Evolutionary conservation across 2,113 vertebrate genomes (phyloP).

Genomic region (Dascyllus trimaculatus): DNA sequence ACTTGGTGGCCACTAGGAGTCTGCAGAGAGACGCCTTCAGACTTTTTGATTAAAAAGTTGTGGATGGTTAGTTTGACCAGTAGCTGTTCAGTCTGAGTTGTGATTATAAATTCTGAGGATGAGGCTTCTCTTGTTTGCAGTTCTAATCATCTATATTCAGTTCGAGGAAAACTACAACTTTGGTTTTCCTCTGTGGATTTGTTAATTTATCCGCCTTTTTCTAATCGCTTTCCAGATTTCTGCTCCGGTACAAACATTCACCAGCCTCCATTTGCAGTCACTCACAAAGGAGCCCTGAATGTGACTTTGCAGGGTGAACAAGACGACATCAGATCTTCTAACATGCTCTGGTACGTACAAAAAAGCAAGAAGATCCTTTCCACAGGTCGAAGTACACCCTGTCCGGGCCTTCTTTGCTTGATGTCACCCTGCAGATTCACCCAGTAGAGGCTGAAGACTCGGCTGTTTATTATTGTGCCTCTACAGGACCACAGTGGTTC

Average conservation of each 20-base stretch:
- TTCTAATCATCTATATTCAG: too few relatives aligned
- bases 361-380: constrained; percentile 10
- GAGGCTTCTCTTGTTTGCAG: too few relatives aligned
- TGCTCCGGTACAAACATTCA: constrained; percentile 14
- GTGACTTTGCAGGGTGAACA: constrained; percentile 61
- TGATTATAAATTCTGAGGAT: too few relatives aligned
- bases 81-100: too few relatives aligned
- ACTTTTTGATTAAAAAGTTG: too few relatives aligned
- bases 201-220: too few relatives aligned
- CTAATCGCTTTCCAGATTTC: constrained; percentile 17
- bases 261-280: neutral
- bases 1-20: too few relatives aligned
- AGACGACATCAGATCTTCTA: neutral
- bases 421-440: neutral
- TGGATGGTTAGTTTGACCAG: too few relatives aligned
- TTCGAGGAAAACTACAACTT: too few relatives aligned
- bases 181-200: too few relatives aligned
- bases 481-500: neutral
- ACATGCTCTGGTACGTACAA: constrained; percentile 49
- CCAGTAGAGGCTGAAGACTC: neutral
- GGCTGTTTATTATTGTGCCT: constrained; percentile 36
- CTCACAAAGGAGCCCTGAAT: neutral
- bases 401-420: neutral
- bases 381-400: neutral
- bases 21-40: too few relatives aligned